Conservation (phyloP, 2,888 invertebrate species). For the Stegana nigrithorax region DNA sequence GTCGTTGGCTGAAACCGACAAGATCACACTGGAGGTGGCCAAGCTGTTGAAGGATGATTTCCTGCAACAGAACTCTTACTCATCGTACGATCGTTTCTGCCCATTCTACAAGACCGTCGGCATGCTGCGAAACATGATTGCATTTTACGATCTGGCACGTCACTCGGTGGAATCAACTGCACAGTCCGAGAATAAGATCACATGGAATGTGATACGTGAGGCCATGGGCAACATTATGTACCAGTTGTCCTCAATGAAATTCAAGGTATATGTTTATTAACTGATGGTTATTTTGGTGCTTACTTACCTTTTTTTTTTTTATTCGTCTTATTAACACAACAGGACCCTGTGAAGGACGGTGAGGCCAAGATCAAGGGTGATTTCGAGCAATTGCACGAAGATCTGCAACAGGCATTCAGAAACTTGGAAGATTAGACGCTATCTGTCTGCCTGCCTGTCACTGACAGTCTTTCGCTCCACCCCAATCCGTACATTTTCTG, state of each 20-base stretch:
- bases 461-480: not conserved
- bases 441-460: no score
- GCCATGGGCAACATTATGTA: conserved; percentile 96
- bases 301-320: not conserved
- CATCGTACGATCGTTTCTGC: conserved; percentile 95
- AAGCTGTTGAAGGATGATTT: conserved; percentile 99
- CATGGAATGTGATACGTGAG: conserved; percentile 97
- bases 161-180: conserved; percentile 98
- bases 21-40: conserved; percentile 98
- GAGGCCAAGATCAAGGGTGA: conserved; percentile 97
- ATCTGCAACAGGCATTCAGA: conserved; percentile 97
- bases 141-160: conserved; percentile 97
- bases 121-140: conserved; percentile 98
- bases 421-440: conserved; percentile 94
- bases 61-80: conserved; percentile 99
- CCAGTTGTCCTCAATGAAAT: conserved; percentile 98
- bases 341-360: conserved; percentile 98
- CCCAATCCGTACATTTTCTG: not conserved
- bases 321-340: conserved; percentile 34
- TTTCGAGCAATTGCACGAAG: conserved; percentile 96
- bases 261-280: conserved; percentile 77
- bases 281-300: not conserved
- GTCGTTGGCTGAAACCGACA: conserved; percentile 97
- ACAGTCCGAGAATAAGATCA: conserved; percentile 98
- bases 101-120: conserved; percentile 99